phyloP scores from a whole-genome alignment of 2,888 invertebrate species.

The Caenorhabditis sp. region DNA sequence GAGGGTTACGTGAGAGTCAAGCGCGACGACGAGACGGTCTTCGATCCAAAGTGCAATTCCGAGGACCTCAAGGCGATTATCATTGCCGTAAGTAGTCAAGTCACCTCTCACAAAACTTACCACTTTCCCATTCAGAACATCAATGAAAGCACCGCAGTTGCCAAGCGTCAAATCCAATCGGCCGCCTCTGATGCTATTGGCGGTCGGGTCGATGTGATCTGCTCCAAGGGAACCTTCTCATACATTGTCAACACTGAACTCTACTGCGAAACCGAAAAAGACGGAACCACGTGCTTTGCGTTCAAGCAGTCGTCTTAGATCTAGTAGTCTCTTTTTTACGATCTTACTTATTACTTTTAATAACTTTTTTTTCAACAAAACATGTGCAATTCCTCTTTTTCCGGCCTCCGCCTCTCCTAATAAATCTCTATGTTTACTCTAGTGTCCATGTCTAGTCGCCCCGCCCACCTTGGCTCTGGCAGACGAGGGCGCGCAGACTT shows the following conservation, averaged over 20 bases:
- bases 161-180: constrained; percentile 78
- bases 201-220: constrained; percentile 79
- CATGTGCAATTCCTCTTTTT: constrained; percentile 6
- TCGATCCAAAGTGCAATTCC: constrained; percentile 77
- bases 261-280: constrained; percentile 72
- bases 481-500: too few species aligned
- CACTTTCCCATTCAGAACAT: constrained; percentile 79
- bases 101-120: too few species aligned
- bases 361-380: not conserved
- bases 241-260: constrained; percentile 79
- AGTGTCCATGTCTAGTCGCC: too few species aligned
- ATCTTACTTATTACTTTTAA: not conserved
- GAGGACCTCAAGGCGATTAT: constrained; percentile 72
- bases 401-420: too few species aligned
- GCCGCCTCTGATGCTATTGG: constrained; percentile 69
- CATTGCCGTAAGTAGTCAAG: constrained; percentile 66
- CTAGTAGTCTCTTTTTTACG: constrained; percentile 4
- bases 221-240: constrained; percentile 78
- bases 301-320: constrained; percentile 75
- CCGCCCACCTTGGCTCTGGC: too few species aligned
- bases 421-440: too few species aligned
- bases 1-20: constrained; percentile 65
- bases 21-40: constrained; percentile 68
- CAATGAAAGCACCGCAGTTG: constrained; percentile 74
- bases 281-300: constrained; percentile 81